Evolutionary conservation across 2,797 vertebrate genomes (phyloP).

Genomic region (Fratercula arctica): DNA sequence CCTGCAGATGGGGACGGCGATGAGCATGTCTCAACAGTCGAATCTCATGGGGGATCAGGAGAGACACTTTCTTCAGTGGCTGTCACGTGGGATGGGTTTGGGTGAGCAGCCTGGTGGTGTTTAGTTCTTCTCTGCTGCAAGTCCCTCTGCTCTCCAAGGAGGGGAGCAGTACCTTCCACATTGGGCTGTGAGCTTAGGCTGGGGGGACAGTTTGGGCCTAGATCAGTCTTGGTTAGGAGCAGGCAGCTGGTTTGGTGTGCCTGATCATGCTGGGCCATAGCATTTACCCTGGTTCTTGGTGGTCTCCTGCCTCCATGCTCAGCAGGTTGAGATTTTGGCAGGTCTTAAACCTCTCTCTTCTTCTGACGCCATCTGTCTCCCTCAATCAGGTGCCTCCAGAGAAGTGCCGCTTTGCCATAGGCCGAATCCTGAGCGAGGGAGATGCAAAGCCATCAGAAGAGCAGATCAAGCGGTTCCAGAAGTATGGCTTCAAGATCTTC

Average conservation of each 20-base stretch:
- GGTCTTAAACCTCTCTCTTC: background rate
- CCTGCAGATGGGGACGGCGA: background rate
- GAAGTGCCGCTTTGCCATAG: conserved; percentile 84
- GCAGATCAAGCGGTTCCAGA: conserved; percentile 82
- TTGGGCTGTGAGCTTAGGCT: background rate
- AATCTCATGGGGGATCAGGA: background rate
- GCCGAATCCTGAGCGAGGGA: conserved; percentile 88
- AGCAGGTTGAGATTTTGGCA: background rate
- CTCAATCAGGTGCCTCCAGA: conserved; percentile 79
- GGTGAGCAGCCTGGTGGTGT: background rate
- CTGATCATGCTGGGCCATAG: background rate
- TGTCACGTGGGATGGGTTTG: background rate
- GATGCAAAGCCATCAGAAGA: conserved; percentile 78
- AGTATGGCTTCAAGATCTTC: conserved; percentile 88
- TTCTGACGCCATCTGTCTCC: background rate
- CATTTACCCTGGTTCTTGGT: background rate
- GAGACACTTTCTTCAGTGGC: background rate
- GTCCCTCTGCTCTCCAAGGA: background rate
- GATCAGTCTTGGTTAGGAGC: background rate
- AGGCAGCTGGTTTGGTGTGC: background rate
- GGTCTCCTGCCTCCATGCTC: background rate
- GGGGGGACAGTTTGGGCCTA: background rate
- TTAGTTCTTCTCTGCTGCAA: background rate
- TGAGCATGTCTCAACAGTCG: rapidly evolving
- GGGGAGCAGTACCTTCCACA: background rate